These are phyloP conservation scores for Ginglymostoma cirratum DNA, from an alignment of 2,113 vertebrate genomes.

Conservation along the genomic window DNA sequence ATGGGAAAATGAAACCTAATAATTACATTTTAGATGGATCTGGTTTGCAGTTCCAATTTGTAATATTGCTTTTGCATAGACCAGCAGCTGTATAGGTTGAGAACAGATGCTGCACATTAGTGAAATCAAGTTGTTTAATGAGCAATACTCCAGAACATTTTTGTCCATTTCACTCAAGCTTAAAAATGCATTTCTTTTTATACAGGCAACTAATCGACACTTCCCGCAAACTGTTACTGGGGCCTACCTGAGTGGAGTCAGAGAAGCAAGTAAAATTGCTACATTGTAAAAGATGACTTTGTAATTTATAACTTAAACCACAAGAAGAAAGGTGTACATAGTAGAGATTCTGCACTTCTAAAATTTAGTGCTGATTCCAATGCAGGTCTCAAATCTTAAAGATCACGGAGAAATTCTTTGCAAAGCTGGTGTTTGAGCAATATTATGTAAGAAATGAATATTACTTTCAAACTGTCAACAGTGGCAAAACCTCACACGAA, in stretches of 20 bases:
- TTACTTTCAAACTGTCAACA: background rate
- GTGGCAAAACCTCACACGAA: background rate
- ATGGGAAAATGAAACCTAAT: background rate
- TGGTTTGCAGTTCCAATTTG: background rate
- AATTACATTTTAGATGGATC: background rate
- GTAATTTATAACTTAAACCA: background rate
- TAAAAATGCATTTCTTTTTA: slow-evolving; percentile 33
- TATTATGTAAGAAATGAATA: background rate
- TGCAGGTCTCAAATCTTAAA: background rate
- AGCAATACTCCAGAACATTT: background rate
- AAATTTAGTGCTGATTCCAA: slow-evolving; percentile 10
- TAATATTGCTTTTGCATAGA: background rate
- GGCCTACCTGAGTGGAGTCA: slow-evolving; percentile 89
- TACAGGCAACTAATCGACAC: slow-evolving; percentile 90
- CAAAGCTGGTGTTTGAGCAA: background rate
- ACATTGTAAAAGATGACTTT: slow-evolving; percentile 60
- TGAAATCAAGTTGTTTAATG: no score
- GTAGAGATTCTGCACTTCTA: background rate
- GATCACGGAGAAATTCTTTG: background rate
- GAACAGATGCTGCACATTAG: no score
- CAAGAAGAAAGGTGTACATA: slow-evolving; percentile 9
- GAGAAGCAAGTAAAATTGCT: slow-evolving; percentile 96
- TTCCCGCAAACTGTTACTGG: slow-evolving; percentile 97
- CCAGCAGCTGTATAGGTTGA: background rate
- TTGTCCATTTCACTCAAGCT: background rate